Evolutionary conservation across 2,888 invertebrate genomes (phyloP), one percentile per base, ranked within the genome.

Genomic region (Ichneumoninae sp.): DNA sequence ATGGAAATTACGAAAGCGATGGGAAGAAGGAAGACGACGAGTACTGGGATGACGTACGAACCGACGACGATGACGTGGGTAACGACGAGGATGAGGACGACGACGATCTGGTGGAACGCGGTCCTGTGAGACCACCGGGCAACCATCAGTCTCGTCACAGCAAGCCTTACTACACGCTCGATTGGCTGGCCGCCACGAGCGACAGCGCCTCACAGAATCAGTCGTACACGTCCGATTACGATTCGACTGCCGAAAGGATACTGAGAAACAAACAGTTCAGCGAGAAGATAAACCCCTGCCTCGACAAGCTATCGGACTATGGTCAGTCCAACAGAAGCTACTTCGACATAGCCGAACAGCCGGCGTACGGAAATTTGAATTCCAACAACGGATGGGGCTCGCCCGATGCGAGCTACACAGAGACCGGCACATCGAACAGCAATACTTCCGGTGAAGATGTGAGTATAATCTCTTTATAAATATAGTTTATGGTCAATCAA

Each of bases 221-320:
- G 52, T 54, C 66, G 6, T 82, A 84, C 16, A n/a, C 71, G 3
- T 68, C 86, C 8, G 89, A 90, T 40, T 90, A 87, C 57, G 90
- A 91, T 1, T 86, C 84, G 4, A 89, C 87, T 7, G 89, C 89
- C 19, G 86, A 89, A 33, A 83, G 88, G 40, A 90, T 91, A 4
- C 44, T 91, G 1, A 87, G 85, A 0, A 89, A 91, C 72, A 85
- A 86, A 52, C 87, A 90, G 3, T 90, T 86, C 79, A 85, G 89
- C n/a, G 88, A 90, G 68, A 89, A 87, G 54, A 78, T 92, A 69
- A 89, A 89, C 74, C 86, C 88, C 5, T 90, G 90, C 22, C 85
- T 92, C 26, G 90, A 92, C 69, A 84, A 89, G 22, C 77, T 92
- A 13, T 88, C 90, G n/a, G 83, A 88, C 40, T 80, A 83, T 33